Evolutionary conservation across 2,113 vertebrate genomes (phyloP).

Genomic region (Gallinago jamesoni): DNA sequence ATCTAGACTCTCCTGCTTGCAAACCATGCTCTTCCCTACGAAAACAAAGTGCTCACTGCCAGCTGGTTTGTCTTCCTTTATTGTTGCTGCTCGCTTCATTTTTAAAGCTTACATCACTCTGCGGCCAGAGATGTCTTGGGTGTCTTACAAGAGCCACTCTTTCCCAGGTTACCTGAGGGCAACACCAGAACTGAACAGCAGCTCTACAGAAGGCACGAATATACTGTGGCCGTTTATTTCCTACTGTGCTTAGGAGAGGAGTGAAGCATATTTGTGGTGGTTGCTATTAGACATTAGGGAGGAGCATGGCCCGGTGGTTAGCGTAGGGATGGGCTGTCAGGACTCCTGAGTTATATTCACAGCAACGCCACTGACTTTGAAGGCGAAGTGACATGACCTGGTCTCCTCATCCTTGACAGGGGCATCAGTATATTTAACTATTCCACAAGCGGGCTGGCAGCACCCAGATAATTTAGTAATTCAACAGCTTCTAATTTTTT

Average conservation of each 20-base stretch:
- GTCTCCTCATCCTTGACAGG: neutral
- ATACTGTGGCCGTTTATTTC: constrained; percentile 56
- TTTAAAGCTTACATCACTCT: constrained; percentile 23
- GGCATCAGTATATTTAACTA: neutral
- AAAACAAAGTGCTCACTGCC: neutral
- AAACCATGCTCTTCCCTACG: neutral
- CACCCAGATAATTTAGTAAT: neutral
- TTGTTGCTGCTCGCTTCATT: constrained; percentile 14
- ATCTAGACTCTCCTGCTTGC: neutral
- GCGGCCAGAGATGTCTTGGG: neutral
- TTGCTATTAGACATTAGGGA: constrained; percentile 49
- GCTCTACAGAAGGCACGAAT: neutral
- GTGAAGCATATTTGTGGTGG: constrained; percentile 39
- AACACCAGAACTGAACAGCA: constrained; percentile 7
- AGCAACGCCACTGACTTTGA: neutral
- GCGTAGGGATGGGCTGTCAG: neutral
- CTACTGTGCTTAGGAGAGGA: neutral
- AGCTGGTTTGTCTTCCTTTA: constrained; percentile 10
- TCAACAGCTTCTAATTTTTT: neutral
- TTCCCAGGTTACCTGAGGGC: constrained; percentile 26
- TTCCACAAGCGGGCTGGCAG: neutral
- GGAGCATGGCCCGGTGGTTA: constrained; percentile 18
- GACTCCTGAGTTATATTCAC: neutral
- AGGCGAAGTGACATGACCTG: neutral
- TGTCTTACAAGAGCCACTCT: neutral